Evolutionary conservation across 2,888 invertebrate species (phyloP).

Genomic region (Creontiades dilutus): DNA sequence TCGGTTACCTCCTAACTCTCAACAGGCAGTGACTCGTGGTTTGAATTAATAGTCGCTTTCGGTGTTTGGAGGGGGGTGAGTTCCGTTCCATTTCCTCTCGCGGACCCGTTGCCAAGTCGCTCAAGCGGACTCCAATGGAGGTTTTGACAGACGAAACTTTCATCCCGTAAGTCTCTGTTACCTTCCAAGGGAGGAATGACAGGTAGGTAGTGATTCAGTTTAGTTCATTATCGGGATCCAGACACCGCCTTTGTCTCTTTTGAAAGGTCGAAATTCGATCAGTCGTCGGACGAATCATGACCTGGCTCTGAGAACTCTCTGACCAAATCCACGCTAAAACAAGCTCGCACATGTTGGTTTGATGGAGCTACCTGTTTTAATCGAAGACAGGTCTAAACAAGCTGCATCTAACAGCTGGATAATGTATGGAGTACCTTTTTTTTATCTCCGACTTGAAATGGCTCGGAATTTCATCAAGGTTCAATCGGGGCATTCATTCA

Average conservation of each 20-base stretch:
- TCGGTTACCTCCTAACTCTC: constrained; percentile 29
- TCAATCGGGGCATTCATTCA: no score
- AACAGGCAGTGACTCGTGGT: constrained; percentile 36
- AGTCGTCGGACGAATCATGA: background rate
- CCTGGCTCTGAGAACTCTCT: no score
- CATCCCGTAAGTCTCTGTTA: constrained; percentile 3
- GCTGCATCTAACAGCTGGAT: no score
- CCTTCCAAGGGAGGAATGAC: constrained; percentile 3
- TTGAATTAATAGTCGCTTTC: constrained; percentile 36
- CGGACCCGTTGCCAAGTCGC: background rate
- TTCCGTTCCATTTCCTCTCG: constrained; percentile 23
- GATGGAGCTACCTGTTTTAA: no score
- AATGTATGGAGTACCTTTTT: no score
- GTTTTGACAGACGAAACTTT: constrained; percentile 27
- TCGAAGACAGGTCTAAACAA: no score
- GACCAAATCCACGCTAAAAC: no score
- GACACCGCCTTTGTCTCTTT: constrained; percentile 11
- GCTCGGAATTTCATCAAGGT: no score
- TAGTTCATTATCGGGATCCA: constrained; percentile 22
- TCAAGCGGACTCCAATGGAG: background rate
- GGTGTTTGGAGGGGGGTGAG: constrained; percentile 19
- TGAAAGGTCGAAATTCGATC: constrained; percentile 15
- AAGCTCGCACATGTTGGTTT: no score
- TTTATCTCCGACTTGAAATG: no score
- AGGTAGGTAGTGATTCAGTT: background rate